Conservation (phyloP, 2,113 vertebrate genomes). For the Oxyura jamaicensis region DNA sequence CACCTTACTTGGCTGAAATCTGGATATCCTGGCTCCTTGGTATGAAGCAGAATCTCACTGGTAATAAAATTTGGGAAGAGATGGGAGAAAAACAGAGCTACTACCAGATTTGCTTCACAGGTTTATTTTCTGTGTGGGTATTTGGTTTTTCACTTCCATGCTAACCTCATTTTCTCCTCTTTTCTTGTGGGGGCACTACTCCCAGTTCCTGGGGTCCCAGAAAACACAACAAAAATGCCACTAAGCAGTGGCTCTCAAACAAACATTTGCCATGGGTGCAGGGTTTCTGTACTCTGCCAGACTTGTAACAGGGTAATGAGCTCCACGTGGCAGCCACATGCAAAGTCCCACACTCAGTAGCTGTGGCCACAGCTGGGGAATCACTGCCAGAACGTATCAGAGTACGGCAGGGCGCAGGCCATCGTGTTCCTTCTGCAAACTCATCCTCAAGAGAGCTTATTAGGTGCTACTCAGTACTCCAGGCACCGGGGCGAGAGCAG, state of each 20-base stretch:
- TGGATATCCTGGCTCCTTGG: background rate
- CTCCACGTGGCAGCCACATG: background rate
- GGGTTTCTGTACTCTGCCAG: background rate
- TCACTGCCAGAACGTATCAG: background rate
- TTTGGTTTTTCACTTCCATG: background rate
- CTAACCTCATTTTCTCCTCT: background rate
- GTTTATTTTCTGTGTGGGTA: background rate
- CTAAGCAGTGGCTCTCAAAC: background rate
- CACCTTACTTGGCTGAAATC: background rate
- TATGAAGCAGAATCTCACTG: background rate
- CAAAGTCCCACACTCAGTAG: background rate
- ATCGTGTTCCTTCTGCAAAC: background rate
- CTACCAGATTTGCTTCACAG: background rate
- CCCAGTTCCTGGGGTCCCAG: background rate
- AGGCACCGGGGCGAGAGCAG: background rate
- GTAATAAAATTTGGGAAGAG: background rate
- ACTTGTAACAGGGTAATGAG: background rate
- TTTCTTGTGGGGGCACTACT: background rate
- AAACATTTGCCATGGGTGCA: rapidly evolving
- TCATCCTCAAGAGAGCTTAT: background rate
- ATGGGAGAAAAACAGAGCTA: background rate
- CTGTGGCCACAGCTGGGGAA: background rate
- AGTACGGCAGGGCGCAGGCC: rapidly evolving
- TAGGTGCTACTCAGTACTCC: background rate
- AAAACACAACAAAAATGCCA: background rate